A percentile compares a stretch with the other conserved stretches of the same genome.
These are phyloP conservation scores for Anas platyrhynchos DNA, from an alignment of 2,113 vertebrate species.

Conservation along the genomic window DNA sequence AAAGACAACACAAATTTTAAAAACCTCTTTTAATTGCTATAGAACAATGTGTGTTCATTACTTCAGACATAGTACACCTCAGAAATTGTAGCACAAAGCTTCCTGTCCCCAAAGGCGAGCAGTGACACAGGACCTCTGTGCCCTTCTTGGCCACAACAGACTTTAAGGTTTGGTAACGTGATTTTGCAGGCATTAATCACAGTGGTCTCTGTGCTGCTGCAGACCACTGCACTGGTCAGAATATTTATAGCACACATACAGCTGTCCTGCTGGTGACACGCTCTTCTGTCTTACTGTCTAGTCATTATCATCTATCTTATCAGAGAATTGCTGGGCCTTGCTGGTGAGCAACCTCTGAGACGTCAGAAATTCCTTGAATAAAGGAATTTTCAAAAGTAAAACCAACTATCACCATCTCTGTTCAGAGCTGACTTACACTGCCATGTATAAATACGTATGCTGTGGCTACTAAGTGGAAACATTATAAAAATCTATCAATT, in stretches of 20 bases:
- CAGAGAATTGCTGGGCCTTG: neutral
- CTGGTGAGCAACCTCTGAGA: neutral
- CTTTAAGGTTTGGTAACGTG: neutral
- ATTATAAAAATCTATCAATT: neutral
- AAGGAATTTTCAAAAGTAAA: neutral
- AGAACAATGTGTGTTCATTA: too few relatives aligned
- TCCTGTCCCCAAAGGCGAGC: neutral
- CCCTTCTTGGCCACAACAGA: neutral
- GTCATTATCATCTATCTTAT: neutral
- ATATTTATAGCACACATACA: accelerated
- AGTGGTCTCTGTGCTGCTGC: neutral
- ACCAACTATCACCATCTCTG: neutral
- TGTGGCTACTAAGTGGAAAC: neutral
- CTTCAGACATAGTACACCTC: neutral
- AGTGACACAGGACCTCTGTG: neutral
- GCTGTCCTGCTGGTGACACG: neutral
- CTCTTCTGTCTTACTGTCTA: neutral
- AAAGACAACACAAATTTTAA: neutral
- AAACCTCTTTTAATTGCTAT: neutral
- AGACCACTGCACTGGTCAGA: neutral
- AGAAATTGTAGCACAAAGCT: neutral
- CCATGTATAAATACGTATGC: neutral
- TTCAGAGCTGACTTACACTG: neutral
- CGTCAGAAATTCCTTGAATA: neutral
- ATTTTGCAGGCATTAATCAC: neutral